Percentiles rank a stretch among this genome's conserved stretches.
These are phyloP conservation scores for Phrynocephalus versicolor DNA, from an alignment of 2,113 vertebrate genomes.

Conservation along the genomic window DNA sequence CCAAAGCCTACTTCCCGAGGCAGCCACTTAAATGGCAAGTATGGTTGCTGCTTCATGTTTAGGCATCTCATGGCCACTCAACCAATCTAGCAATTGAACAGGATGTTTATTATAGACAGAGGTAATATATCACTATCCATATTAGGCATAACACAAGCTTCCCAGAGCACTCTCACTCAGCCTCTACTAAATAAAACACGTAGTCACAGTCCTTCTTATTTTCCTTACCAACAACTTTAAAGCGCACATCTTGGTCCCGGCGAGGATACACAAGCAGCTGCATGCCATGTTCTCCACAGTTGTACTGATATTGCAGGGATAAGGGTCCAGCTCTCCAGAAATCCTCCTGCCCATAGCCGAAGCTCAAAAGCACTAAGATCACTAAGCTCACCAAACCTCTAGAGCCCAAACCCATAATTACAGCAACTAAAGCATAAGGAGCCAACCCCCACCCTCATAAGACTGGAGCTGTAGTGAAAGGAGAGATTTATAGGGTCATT, in stretches of 20 bases:
- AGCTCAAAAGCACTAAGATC: not conserved
- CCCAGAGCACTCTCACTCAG: not conserved
- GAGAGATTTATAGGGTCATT: not conserved
- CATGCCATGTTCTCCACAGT: conserved; percentile 56
- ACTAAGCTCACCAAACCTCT: not conserved
- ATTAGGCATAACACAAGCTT: not conserved
- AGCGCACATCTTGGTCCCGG: conserved; percentile 15
- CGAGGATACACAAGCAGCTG: conserved; percentile 48
- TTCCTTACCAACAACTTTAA: conserved; percentile 69
- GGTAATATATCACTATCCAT: not conserved
- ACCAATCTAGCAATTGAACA: too few species aligned
- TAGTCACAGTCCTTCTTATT: not conserved
- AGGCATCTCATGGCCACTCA: too few species aligned
- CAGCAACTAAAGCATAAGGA: not conserved
- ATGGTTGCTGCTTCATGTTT: too few species aligned
- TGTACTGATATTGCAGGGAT: conserved; percentile 22
- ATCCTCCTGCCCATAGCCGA: not conserved
- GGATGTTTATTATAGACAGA: not conserved
- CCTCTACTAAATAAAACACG: not conserved
- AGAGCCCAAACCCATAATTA: conserved; percentile 2
- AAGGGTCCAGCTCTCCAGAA: not conserved
- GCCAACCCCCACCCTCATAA: not conserved
- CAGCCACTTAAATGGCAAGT: too few species aligned
- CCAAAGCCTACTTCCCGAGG: too few species aligned
- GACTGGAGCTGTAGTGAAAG: too few species aligned